These are phyloP conservation scores for Eulemur macaco DNA, from an alignment of 2,113 vertebrate species.

Conservation along the genomic window DNA sequence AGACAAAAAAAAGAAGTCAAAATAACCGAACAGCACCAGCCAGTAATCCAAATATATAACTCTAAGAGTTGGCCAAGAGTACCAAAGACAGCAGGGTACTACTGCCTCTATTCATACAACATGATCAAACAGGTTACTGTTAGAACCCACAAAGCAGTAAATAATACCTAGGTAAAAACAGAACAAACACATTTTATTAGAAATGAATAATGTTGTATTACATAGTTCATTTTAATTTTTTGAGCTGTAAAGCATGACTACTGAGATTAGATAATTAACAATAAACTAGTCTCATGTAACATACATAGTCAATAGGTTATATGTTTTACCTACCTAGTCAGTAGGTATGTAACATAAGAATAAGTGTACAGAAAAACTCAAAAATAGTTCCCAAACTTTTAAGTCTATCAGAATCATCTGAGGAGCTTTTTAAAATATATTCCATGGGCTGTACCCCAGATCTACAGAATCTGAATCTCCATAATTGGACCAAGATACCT, in stretches of 20 bases:
- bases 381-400: not conserved
- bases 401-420: not conserved
- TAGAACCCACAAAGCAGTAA: not conserved
- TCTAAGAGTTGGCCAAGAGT: not conserved
- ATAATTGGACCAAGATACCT: not conserved
- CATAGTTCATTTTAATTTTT: not conserved
- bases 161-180: not conserved
- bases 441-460: too few relatives aligned
- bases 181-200: not conserved
- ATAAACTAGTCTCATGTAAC: not conserved
- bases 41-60: not conserved
- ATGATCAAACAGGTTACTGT: not conserved
- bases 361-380: not conserved
- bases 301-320: not conserved
- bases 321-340: not conserved
- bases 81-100: not conserved
- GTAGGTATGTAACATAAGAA: not conserved
- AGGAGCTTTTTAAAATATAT: not conserved
- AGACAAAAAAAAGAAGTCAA: not conserved
- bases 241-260: not conserved
- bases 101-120: not conserved
- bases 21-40: not conserved
- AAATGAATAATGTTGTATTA: not conserved
- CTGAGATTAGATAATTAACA: not conserved
- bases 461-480: not conserved